phyloP scores from a whole-genome alignment of 1,140 invertebrate species.

The Zaprionus ornatus region DNA sequence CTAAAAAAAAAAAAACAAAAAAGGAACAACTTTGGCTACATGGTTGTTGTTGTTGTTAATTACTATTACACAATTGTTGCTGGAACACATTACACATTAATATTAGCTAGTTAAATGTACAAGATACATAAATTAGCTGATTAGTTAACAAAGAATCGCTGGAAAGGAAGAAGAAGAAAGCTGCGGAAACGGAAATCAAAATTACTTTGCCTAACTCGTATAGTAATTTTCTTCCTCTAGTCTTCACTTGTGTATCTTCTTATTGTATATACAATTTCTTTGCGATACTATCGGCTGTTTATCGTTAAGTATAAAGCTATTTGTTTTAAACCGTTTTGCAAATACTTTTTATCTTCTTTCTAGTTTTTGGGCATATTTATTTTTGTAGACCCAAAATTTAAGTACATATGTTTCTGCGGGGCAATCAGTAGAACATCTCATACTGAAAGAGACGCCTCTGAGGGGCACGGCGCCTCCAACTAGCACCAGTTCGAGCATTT shows the following conservation, averaged over 20 bases:
- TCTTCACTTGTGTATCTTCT: not conserved
- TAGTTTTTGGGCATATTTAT: not conserved
- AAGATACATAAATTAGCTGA: constrained; percentile 31
- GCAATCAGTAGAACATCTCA: constrained; percentile 66
- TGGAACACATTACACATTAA: constrained; percentile 78
- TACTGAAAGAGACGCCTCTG: constrained; percentile 49
- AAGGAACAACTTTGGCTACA: constrained; percentile 67
- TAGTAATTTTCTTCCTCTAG: not conserved
- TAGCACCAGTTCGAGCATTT: constrained; percentile 12
- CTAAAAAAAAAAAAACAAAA: constrained; percentile 64
- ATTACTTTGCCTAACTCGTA: not conserved
- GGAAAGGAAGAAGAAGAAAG: not conserved
- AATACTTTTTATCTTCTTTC: constrained; percentile 20
- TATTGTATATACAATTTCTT: constrained; percentile 57
- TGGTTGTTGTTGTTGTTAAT: constrained; percentile 41
- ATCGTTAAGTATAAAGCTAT: constrained; percentile 65
- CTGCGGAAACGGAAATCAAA: constrained; percentile 2
- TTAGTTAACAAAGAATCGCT: constrained; percentile 22
- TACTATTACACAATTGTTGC: constrained; percentile 59
- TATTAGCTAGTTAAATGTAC: constrained; percentile 54
- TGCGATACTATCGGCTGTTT: constrained; percentile 23
- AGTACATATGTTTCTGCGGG: constrained; percentile 25
- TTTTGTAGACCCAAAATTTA: not conserved
- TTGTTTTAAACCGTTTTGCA: constrained; percentile 58
- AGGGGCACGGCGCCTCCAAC: not conserved